phyloP scores from a whole-genome alignment of 2,888 invertebrate species.

The Dioctria linearis region DNA sequence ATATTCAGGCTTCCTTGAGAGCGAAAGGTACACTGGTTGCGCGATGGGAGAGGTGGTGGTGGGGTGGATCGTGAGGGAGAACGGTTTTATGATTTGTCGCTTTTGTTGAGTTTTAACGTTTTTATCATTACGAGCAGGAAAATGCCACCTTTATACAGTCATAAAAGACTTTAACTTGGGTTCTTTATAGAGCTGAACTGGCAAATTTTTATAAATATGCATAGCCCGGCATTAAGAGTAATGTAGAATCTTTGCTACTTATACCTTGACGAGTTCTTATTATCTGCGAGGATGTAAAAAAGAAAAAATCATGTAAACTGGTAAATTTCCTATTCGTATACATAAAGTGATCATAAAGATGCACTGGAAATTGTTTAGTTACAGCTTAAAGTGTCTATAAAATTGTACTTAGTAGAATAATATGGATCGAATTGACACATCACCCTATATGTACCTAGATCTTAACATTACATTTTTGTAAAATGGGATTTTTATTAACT shows the following conservation, averaged over 20 bases:
- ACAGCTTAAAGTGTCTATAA: too few relatives aligned
- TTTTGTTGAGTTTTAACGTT: slow-evolving; percentile 33
- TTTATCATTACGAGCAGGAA: slow-evolving; percentile 44
- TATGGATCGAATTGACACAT: too few relatives aligned
- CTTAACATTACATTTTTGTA: too few relatives aligned
- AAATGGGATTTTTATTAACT: too few relatives aligned
- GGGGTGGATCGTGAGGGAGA: background rate
- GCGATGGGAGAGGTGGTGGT: too few relatives aligned
- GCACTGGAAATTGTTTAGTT: too few relatives aligned
- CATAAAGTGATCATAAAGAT: too few relatives aligned
- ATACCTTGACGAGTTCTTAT: slow-evolving; percentile 5
- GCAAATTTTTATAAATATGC: slow-evolving; percentile 27
- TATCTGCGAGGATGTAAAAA: too few relatives aligned
- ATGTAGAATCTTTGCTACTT: background rate
- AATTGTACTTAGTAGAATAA: too few relatives aligned
- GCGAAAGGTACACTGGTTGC: background rate
- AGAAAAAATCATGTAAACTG: too few relatives aligned
- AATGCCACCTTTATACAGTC: slow-evolving; percentile 34
- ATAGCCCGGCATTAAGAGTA: background rate
- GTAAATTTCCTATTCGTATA: too few relatives aligned
- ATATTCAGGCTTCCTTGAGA: background rate
- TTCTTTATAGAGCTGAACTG: slow-evolving; percentile 12
- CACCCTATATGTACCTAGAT: too few relatives aligned
- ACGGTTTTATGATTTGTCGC: slow-evolving; percentile 50
- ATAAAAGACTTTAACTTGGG: slow-evolving; percentile 25